Evolutionary conservation across 2,113 vertebrate species (phyloP), one percentile per base, ranked within the genome.

Genomic region (Perognathus longimembris): DNA sequence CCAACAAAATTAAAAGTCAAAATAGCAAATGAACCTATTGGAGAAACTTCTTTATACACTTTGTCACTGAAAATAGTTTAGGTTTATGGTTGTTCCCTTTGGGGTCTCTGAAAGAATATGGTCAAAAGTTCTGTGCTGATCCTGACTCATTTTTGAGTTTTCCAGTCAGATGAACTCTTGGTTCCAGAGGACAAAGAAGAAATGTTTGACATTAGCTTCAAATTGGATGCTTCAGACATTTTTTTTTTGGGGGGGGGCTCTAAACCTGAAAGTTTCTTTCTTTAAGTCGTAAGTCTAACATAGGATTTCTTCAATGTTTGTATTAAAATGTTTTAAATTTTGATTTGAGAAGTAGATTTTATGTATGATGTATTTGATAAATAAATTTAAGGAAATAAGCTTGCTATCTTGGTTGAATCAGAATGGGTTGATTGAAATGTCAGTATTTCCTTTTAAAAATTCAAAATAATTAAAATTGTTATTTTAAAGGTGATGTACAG

Each of bases 261-360:
- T 28, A 77, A 92, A 67, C 0, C 6, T 63, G 38, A 15, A 21
- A 63, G 34, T 87, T 34, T 26, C 26, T 42, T 92, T 34, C 5
- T 67, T 74, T 75, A 87, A 40, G 17, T 61, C 24, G 1, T 50
- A 61, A 11, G 26, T 22, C 74, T 54, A 54, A 18, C 50, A 54
- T 28, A 20, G 54, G 67, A 66, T 57, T 74, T 45, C 66, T 71
- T 50, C 50, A 85, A 45, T 38, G 64, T 70, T 92, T 71, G 6
- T 80, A 18, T 81, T 59, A 61, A 10, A 75, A 94, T 54, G 22
- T 83, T 79, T 81, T 69, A 40, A n/a, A n/a, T 12, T 40, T 93
- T 92, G 92, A 88, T 64, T 82, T 70, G 54, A 66, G 67, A 85
- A 69, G 24, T 50, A 73, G 30, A 11, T 63, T 77, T 74, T 40